Conservation (phyloP, 2,888 invertebrate species). For the Phrixothrix hirtus region DNA sequence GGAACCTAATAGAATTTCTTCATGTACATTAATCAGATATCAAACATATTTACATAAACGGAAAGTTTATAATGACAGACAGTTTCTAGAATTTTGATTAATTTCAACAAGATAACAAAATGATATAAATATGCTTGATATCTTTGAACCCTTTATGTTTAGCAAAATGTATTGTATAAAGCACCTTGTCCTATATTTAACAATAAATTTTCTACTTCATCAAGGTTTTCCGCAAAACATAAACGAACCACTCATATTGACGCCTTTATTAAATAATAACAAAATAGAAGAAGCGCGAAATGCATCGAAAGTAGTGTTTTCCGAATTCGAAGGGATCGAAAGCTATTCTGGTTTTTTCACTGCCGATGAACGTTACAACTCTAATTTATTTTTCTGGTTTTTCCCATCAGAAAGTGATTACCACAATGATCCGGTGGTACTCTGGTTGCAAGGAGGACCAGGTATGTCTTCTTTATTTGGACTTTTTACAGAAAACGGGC, state of each 20-base stretch:
- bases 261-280: slow-evolving; percentile 72
- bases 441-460: slow-evolving; percentile 83
- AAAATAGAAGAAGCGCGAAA: slow-evolving; percentile 67
- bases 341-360: slow-evolving; percentile 80
- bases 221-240: no score
- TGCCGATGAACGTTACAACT: slow-evolving; percentile 71
- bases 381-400: slow-evolving; percentile 87
- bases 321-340: slow-evolving; percentile 60
- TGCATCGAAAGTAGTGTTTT: slow-evolving; percentile 59
- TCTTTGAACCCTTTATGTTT: no score
- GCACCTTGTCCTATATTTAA: no score
- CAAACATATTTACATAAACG: no score
- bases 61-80: no score
- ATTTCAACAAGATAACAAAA: no score
- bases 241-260: slow-evolving; percentile 74
- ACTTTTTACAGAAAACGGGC: slow-evolving; percentile 79
- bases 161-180: no score
- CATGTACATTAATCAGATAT: no score
- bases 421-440: slow-evolving; percentile 66
- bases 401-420: slow-evolving; percentile 64
- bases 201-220: no score
- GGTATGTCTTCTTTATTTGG: slow-evolving; percentile 75
- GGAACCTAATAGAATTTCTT: no score
- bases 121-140: no score
- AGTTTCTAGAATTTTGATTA: no score